Base-by-base conservation (phyloP, 2,797 vertebrate genomes). In the Balearica regulorum region DNA sequence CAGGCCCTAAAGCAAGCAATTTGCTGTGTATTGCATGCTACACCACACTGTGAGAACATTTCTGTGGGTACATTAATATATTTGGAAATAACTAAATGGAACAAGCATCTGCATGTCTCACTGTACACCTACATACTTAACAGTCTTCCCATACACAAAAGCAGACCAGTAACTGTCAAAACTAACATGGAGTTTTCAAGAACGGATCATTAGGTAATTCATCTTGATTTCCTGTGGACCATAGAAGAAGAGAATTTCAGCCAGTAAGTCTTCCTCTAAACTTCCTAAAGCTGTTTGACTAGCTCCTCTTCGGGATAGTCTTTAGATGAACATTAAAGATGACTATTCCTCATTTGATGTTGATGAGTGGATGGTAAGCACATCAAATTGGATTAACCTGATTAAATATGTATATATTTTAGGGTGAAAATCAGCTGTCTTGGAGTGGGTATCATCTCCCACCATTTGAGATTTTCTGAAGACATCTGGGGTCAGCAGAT, bases 131-230 rank as follows among this genome's bases (percentile, higher is more conserved):
- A 37, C 12, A 13, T 18, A 48, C 18, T 43, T 18, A 20, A 44
- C 5, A n/a, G 11, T 21, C 18, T 66, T 61, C 35, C 19, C 0
- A 0, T 29, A 22, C 12, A 21, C 6, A 41, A 71, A 83, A 80
- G 7, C 43, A 25, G 31, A n/a, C 4, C 15, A 37, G 43, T 26
- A 37, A 14, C 9, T 37, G 60, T 28, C 5, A 80, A 80, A 76
- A 24, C 9, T 16, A 46, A 65, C 35, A 60, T 5, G 15, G 7
- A 22, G 7, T 37, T 33, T 19, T 73, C 41, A 43, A 41, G 60
- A 53, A 57, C 0, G 2, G 39, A 58, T 46, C 18, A 9, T 53
- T 71, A 43, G 6, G 14, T 6, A 21, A 82, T 60, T 58, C 3
- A 7, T 37, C 75, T 46, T 31, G 2, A 46, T 71, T 82, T 49